Evolutionary conservation across 1,140 invertebrate species (phyloP).

Genomic region (Rhyacophila brunnea): DNA sequence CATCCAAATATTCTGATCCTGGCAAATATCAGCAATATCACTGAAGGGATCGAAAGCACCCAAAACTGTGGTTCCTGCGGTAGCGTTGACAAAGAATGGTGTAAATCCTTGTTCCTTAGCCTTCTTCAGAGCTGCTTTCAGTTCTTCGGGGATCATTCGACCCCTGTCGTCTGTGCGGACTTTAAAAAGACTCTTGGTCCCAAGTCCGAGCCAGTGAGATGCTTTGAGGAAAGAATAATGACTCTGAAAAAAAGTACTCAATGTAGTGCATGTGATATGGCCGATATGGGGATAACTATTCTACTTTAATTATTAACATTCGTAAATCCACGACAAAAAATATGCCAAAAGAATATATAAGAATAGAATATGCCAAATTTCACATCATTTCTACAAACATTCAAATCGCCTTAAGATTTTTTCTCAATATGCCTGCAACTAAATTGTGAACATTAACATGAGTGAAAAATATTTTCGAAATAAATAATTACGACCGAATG

Average conservation of each 20-base stretch:
- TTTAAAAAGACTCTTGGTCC: constrained; percentile 69
- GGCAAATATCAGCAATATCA: constrained; percentile 68
- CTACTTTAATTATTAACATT: no score
- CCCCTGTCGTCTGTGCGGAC: constrained; percentile 68
- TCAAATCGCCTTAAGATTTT: no score
- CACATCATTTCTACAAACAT: no score
- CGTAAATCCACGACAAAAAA: no score
- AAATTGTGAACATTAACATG: no score
- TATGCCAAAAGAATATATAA: no score
- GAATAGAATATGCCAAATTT: no score
- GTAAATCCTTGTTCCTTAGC: constrained; percentile 48
- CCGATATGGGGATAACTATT: no score
- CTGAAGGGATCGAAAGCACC: constrained; percentile 82
- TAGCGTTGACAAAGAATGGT: constrained; percentile 72
- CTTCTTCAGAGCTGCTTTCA: constrained; percentile 56
- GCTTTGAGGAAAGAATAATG: constrained; percentile 87
- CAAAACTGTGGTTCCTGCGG: constrained; percentile 74
- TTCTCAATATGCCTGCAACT: no score
- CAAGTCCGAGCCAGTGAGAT: constrained; percentile 78
- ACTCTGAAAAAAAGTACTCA: constrained; percentile 49
- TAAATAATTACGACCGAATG: no score
- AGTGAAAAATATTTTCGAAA: no score
- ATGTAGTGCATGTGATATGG: no score
- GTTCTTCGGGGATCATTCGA: constrained; percentile 61
- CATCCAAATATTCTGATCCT: constrained; percentile 71